Evolutionary conservation across 1,140 invertebrate genomes (phyloP), one percentile per base, ranked within the genome.

Genomic region (Schlechtendalia chinensis): DNA sequence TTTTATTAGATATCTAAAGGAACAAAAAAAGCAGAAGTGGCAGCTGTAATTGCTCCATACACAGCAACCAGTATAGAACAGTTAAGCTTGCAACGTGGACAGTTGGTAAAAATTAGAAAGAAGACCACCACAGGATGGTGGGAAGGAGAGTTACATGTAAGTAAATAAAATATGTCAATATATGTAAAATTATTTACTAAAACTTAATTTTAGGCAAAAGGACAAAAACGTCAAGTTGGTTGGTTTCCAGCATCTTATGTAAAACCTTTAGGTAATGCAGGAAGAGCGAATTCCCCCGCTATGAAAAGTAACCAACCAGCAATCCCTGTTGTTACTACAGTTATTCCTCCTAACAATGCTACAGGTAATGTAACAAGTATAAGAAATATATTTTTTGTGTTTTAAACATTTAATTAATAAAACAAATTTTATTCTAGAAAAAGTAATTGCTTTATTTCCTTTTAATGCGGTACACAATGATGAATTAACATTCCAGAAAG

Each of bases 241-340:
- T 99, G 97, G 96, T 98, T 98, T 86, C 97, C 97, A 12, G 96
- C 96, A 27, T 95, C 94, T 67, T 98, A 98, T 85, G 96, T 99
- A 0, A 98, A 98, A 88, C 89, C 94, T 71, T 75, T 84, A 24
- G 83, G 82, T 50, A 82, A 24, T n/a, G 45, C 82, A 45, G 82
- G 83, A 17, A 81, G 75, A 61, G 58, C 75, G 24, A 59, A 79
- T 79, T 79, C 75, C 45, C 75, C 75, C 0, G 75, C 75, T 50
- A 63, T 17, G 24, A 79, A 79, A 79, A 79, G 19, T 63, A 79
- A 61, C 61, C 39, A 58, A 47, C 5, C 75, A 50, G 22, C 24
- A 61, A 50, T n/a, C 5, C 45, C 75, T 50, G 75, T 79, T 61
- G 61, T 58, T 59, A 47, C 75, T 47, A 17, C 75, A 27, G 27